Base-by-base conservation (phyloP, 2,888 invertebrate genomes). In the Norana najaformis region DNA sequence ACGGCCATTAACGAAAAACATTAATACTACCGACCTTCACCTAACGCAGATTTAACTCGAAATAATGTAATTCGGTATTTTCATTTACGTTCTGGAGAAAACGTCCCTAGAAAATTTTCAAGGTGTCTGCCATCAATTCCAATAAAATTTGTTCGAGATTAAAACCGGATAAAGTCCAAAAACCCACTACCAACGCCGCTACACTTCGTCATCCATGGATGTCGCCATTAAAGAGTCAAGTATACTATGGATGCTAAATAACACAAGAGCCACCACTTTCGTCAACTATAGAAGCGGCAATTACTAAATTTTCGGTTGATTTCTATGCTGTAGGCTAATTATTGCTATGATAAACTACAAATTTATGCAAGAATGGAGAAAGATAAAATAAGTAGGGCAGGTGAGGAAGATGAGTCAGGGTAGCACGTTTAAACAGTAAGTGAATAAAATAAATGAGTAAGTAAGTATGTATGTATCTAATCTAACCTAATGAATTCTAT, bases 1-100 rank as follows among this genome's bases (percentile, higher is more conserved):
- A 35, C 37, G 36, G 85, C 85, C 85, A 85, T 85, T 85, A 85
- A 37, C 85, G 36, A 85, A 85, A 85, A 20, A 85, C 85, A 69
- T 69, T 8, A 69, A 69, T 16, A 69, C 69, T 11, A 30, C 30
- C 69, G 69, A 69, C 69, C 69, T 69, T 69, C 69, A 69, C 69
- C 69, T 69, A 69, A n/a, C 69, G 3, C 6, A 1, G 8, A 69
- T n/a, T 69, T n/a, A 69, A n/a, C 69, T n/a, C 69, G n/a, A n/a
- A n/a, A n/a, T 69, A 69, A 69, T 69, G n/a, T 69, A 30, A 69
- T 69, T 69, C 47, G n/a, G 13, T 69, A 69, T 69, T 69, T 69
- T 69, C 69, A 69, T n/a, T n/a, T 69, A 69, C 30, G 69, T n/a
- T 47, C n/a, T n/a, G n/a, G n/a, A 69, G 69, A 69, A 69, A 69